Conservation (phyloP, 2,888 invertebrate species). For the Euproctis similis region DNA sequence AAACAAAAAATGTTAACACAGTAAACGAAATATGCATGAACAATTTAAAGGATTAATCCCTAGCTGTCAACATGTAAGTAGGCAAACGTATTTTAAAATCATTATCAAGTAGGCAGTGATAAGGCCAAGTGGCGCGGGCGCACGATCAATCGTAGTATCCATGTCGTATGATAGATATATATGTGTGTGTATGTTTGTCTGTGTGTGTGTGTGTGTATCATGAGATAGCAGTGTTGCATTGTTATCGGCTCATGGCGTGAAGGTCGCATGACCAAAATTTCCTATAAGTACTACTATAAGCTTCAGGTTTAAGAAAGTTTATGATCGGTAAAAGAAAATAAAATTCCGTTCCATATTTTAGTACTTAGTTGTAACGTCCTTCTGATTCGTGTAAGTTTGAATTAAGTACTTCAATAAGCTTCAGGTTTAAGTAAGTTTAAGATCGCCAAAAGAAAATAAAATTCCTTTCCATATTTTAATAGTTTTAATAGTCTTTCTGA, state of each 20-base stretch:
- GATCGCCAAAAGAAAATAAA: too few species aligned
- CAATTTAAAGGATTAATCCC: slow-evolving; percentile 34
- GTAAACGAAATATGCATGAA: slow-evolving; percentile 4
- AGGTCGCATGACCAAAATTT: slow-evolving; percentile 46
- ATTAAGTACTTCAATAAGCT: too few species aligned
- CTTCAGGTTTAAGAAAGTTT: slow-evolving; percentile 40
- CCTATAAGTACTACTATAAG: slow-evolving; percentile 38
- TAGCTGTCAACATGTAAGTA: slow-evolving; percentile 49
- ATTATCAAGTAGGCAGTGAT: slow-evolving; percentile 60
- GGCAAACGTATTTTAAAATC: slow-evolving; percentile 61
- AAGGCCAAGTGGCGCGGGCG: slow-evolving; percentile 39
- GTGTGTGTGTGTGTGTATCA: too few species aligned
- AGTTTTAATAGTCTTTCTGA: too few species aligned
- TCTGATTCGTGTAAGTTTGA: too few species aligned
- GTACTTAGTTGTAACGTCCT: too few species aligned
- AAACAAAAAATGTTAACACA: too few species aligned
- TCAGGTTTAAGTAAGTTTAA: too few species aligned
- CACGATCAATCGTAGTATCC: slow-evolving; percentile 59
- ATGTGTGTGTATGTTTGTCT: slow-evolving; percentile 32
- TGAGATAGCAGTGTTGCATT: slow-evolving; percentile 45
- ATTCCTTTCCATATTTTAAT: too few species aligned
- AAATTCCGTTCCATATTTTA: too few species aligned
- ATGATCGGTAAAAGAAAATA: too few species aligned
- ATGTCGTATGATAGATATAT: slow-evolving; percentile 42
- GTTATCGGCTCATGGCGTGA: slow-evolving; percentile 49